Evolutionary conservation across 2,797 vertebrate species (phyloP), one percentile per base, ranked within the genome.

Genomic region (Falco rusticolus): DNA sequence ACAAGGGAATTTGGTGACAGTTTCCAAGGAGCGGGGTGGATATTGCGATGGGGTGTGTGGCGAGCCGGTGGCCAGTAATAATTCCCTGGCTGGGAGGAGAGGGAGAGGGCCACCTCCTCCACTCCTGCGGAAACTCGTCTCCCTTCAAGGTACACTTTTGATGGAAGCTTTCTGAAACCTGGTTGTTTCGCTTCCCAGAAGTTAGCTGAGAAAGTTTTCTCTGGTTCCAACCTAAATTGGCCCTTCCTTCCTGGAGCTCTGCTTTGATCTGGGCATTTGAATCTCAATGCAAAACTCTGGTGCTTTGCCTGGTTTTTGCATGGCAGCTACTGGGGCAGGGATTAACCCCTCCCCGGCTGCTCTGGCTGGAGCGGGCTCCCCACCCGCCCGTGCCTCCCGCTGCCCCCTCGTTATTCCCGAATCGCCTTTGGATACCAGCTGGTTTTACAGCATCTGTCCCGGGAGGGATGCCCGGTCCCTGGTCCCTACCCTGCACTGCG

Each of bases 231-330:
- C 81, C 86, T 89, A 87, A 97, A 96, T 90, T 87, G 88, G 70
- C 78, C 76, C 53, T 94, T 96, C 93, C 94, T 95, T 96, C 96
- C 96, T 83, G 92, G 80, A 95, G 90, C 75, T 94, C 68, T 13
- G 94, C 96, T 96, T 96, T 96, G 95, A 96, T 95, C 95, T 51
- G 78, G 84, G 90, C 84, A 61, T 90, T 96, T 94, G 92, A 96
- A 95, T 96, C 84, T 87, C 90, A 78, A 59, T 65, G 86, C 90
- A 88, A 51, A 93, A 61, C 37, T 59, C 59, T 16, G 2, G 31
- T 70, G 84, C 63, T 91, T 29, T 64, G 84, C 86, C 70, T 90
- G 91, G 15, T 33, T 84, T 87, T 39, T 71, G 64, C 84, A 29
- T 9, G 60, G 96, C 93, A 95, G 33, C 56, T 5, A 21, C 56